Percentiles rank a stretch among this genome's conserved stretches.
Conservation (phyloP, 2,113 vertebrate genomes). For the Strix uralensis region DNA sequence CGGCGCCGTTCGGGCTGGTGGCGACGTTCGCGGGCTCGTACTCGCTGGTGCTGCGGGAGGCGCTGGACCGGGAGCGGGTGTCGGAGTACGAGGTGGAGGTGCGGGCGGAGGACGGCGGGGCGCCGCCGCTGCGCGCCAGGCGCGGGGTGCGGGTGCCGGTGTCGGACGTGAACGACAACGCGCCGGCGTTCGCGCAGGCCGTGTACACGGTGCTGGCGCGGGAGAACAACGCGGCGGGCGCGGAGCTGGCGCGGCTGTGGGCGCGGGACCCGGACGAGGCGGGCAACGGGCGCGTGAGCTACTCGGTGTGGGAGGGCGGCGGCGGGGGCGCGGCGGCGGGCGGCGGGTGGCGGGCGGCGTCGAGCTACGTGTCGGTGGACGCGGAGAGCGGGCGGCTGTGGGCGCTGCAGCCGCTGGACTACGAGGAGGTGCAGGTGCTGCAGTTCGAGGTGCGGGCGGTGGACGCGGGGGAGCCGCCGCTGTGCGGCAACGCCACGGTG, state of each 20-base stretch:
- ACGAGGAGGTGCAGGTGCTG: slow-evolving; percentile 72
- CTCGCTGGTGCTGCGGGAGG: slow-evolving; percentile 59
- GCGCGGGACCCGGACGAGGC: no score
- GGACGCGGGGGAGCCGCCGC: slow-evolving; percentile 66
- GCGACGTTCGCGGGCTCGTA: slow-evolving; percentile 62
- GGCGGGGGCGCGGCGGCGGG: neutral
- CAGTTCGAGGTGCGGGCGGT: slow-evolving; percentile 73
- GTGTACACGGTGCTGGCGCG: no score
- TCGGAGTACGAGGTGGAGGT: neutral
- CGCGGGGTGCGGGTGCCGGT: neutral
- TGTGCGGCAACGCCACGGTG: slow-evolving; percentile 66
- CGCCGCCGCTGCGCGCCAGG: neutral
- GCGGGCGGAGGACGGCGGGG: neutral
- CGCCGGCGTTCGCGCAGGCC: no score
- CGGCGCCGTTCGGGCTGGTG: slow-evolving; percentile 55
- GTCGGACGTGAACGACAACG: slow-evolving; percentile 79
- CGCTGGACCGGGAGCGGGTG: slow-evolving; percentile 78
- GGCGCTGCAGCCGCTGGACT: slow-evolving; percentile 42
- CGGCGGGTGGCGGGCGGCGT: neutral
- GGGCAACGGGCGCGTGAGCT: no score
- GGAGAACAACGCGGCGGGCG: no score
- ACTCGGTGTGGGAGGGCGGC: no score
- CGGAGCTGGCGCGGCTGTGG: no score
- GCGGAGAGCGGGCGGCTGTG: slow-evolving; percentile 24
- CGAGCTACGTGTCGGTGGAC: slow-evolving; percentile 58